phyloP scores from a whole-genome alignment of 2,888 invertebrate genomes.

The Plusia festucae region DNA sequence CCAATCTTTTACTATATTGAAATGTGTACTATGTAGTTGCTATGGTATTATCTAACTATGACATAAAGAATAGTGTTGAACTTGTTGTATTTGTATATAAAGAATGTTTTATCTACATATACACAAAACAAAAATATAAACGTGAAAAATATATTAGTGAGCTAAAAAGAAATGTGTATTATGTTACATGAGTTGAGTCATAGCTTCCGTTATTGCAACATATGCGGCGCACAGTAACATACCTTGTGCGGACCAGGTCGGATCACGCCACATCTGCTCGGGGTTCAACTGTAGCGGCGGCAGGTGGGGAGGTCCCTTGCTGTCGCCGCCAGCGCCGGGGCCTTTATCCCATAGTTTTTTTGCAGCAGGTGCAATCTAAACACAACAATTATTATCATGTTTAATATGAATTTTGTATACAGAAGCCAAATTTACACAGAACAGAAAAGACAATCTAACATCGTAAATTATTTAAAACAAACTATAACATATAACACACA shows the following conservation, averaged over 20 bases:
- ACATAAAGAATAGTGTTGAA: too few species aligned
- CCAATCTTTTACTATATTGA: too few species aligned
- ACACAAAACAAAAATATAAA: not conserved
- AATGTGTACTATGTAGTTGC: too few species aligned
- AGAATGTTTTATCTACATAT: too few species aligned
- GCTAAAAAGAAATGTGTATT: not conserved
- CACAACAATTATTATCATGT: slow-evolving; percentile 31
- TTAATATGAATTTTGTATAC: slow-evolving; percentile 5
- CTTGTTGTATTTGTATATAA: too few species aligned
- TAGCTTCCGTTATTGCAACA: slow-evolving; percentile 14
- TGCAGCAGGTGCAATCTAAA: slow-evolving; percentile 97
- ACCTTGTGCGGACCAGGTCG: slow-evolving; percentile 98
- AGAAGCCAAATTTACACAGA: slow-evolving; percentile 8
- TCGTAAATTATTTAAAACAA: not conserved
- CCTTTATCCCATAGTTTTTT: slow-evolving; percentile 97
- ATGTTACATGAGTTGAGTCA: not conserved
- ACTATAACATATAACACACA: not conserved
- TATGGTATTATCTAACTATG: too few species aligned
- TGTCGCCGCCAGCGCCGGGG: slow-evolving; percentile 91
- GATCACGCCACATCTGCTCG: slow-evolving; percentile 96
- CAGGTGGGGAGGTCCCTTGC: slow-evolving; percentile 93
- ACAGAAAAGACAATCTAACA: not conserved
- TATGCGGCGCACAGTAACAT: slow-evolving; percentile 28
- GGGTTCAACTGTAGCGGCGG: slow-evolving; percentile 92
- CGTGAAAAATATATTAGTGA: not conserved